Conservation (phyloP, 2,888 invertebrate species). For the Cheilosia pagana region DNA sequence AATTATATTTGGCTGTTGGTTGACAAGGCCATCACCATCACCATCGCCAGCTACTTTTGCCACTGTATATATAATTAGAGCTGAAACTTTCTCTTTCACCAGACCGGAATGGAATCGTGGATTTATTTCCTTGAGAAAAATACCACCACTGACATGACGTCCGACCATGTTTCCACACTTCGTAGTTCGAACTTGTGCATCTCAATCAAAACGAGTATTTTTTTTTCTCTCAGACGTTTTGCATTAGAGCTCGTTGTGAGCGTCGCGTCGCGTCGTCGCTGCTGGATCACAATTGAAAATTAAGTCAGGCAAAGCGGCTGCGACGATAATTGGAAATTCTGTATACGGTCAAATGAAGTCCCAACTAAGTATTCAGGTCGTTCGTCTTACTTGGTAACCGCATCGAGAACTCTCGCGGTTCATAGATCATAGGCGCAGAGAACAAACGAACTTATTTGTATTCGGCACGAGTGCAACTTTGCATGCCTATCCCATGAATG, state of each 20-base stretch:
- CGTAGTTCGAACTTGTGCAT: background rate
- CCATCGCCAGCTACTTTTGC: background rate
- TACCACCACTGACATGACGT: background rate
- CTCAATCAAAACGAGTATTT: background rate
- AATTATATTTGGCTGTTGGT: background rate
- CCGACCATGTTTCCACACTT: conserved; percentile 1
- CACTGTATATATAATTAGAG: background rate
- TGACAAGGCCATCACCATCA: conserved; percentile 22
- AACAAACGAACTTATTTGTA: conserved; percentile 42
- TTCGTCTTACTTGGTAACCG: background rate
- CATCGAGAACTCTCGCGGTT: background rate
- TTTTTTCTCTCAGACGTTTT: conserved; percentile 15
- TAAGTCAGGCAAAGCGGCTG: background rate
- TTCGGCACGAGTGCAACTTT: conserved; percentile 47
- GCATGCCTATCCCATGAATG: conserved; percentile 49
- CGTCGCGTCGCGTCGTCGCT: background rate
- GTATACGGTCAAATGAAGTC: background rate
- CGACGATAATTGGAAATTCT: background rate
- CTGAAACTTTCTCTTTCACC: conserved; percentile 48
- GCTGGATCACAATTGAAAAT: background rate
- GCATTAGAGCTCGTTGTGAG: background rate
- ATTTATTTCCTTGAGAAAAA: conserved; percentile 32
- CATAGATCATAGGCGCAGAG: background rate
- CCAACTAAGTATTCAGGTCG: background rate
- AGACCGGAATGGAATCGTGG: conserved; percentile 29